These are phyloP conservation scores for Embidobia sp. DNA, from an alignment of 2,888 invertebrate genomes.

Conservation along the genomic window DNA sequence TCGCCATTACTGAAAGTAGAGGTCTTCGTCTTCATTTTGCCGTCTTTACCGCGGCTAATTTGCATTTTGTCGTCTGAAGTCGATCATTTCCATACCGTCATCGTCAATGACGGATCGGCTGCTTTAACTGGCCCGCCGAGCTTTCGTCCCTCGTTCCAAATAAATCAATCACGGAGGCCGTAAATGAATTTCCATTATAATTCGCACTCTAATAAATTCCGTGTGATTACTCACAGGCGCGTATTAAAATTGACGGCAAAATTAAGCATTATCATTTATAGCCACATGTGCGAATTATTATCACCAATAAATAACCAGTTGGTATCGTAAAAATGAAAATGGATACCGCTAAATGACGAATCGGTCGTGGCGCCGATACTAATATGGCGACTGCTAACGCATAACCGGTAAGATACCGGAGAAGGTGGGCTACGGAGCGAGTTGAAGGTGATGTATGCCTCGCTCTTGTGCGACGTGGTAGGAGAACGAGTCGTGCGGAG, in stretches of 20 bases:
- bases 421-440: conserved; percentile 70
- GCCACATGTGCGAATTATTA: conserved; percentile 53
- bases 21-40: too few relatives aligned
- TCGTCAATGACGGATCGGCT: too few relatives aligned
- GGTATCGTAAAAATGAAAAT: conserved; percentile 53
- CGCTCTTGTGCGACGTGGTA: conserved; percentile 71
- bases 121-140: too few relatives aligned
- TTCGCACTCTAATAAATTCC: conserved; percentile 39
- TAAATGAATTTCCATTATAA: conserved; percentile 56
- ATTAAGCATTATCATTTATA: conserved; percentile 57
- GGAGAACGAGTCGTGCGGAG: conserved; percentile 55
- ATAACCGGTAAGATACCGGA: conserved; percentile 59
- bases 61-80: too few relatives aligned
- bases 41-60: too few relatives aligned
- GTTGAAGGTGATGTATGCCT: conserved; percentile 78
- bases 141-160: conserved; percentile 14
- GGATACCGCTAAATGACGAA: conserved; percentile 58
- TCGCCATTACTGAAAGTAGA: too few relatives aligned
- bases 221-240: conserved; percentile 38
- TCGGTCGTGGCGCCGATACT: conserved; percentile 68
- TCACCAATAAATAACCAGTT: conserved; percentile 50
- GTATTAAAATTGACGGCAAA: conserved; percentile 52
- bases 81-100: too few relatives aligned
- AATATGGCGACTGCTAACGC: conserved; percentile 73
- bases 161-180: conserved; percentile 40